Evolutionary conservation across 1,140 invertebrate species (phyloP), one percentile per base, ranked within the genome.

Genomic region (Eurosta solidaginis): DNA sequence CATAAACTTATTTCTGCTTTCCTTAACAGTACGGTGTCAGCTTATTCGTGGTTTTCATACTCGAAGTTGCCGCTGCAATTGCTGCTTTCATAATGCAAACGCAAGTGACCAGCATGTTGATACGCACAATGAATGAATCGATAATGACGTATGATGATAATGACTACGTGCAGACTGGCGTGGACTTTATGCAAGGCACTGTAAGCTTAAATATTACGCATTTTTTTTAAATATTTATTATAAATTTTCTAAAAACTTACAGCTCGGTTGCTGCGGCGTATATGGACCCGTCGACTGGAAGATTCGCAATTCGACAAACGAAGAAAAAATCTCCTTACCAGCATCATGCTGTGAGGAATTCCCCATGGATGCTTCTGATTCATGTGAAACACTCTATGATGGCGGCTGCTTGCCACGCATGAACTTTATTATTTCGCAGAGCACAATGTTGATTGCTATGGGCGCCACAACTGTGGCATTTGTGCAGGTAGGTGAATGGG

Each of bases 61-160:
- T 97, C 85, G 95, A 97, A 89, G 88, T 97, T 4, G 91, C 93
- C 1, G 95, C 93, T 6, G 94, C 94, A 27, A 93, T 96, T 83
- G 91, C 93, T 1, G 95, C 94, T 2, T 96, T 94, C 82, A 90
- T 91, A 6, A 90, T 95, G 81, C 91, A 93, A 78, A 87, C 90
- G 6, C 89, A 93, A 76, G 90, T 95, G 4, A 84, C 88, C 1
- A 81, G 83, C 1, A 89, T 92, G 81, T 79, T 95, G 33, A 84
- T 90, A 63, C 83, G 87, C 0, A 93, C 91, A 44, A 91, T 95
- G 82, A 87, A 89, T 17, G 44, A 83, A 6, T 89, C 91, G 0
- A 88, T 94, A 87, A 82, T 89, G 0, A 79, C 89, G 25, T 94
- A 94, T 82, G 87, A 89, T 6, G 77, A 59, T 0, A 89, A 90